A percentile compares a stretch with the other conserved stretches of the same genome.
These are phyloP conservation scores for Amia ocellicauda DNA, from an alignment of 2,113 vertebrate genomes.

Conservation along the genomic window DNA sequence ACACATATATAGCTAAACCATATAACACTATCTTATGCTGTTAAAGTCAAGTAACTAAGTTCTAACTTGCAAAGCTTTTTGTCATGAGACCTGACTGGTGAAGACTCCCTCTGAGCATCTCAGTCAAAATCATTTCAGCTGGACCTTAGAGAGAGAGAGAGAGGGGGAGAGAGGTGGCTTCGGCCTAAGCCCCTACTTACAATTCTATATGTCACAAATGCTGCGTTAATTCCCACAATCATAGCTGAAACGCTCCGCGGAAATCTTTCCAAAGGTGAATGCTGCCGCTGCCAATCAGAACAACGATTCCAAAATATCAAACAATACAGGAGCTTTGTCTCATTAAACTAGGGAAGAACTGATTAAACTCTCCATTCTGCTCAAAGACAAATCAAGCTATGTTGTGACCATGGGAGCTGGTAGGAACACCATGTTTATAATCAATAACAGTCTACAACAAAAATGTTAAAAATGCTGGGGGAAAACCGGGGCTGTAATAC, in stretches of 20 bases:
- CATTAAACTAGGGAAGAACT: constrained; percentile 61
- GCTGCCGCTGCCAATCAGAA: constrained; percentile 66
- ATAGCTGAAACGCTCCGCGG: constrained; percentile 52
- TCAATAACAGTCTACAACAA: too few relatives aligned
- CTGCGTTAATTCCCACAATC: constrained; percentile 64
- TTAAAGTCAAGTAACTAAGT: too few relatives aligned
- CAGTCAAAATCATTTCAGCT: not conserved
- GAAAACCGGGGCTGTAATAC: too few relatives aligned
- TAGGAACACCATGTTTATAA: constrained; percentile 24
- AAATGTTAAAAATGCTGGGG: too few relatives aligned
- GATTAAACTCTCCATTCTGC: constrained; percentile 35
- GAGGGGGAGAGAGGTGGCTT: constrained; percentile 57
- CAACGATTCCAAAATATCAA: constrained; percentile 71
- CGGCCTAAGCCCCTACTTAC: constrained; percentile 52
- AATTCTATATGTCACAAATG: constrained; percentile 38
- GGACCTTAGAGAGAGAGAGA: constrained; percentile 39
- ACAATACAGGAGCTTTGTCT: constrained; percentile 60
- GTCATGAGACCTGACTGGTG: not conserved
- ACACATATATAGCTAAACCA: too few relatives aligned
- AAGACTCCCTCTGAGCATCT: not conserved
- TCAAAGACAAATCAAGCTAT: constrained; percentile 49
- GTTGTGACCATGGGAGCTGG: constrained; percentile 37
- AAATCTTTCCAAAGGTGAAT: constrained; percentile 66
- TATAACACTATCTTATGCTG: too few relatives aligned
- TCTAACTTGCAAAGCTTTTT: too few relatives aligned